These are phyloP conservation scores for Candoia aspera DNA, from an alignment of 2,113 vertebrate species.

Conservation along the genomic window DNA sequence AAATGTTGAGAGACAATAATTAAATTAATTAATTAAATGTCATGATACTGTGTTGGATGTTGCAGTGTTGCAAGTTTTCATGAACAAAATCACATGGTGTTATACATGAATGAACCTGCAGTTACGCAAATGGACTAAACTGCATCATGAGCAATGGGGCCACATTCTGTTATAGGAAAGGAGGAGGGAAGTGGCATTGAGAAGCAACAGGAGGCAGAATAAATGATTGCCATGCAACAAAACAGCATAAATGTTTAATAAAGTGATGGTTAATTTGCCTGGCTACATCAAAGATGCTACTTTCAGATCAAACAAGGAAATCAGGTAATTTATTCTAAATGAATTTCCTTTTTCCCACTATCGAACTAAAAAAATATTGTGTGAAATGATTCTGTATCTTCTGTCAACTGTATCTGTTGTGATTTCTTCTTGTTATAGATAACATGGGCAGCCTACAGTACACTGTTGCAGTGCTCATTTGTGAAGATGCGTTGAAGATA, in stretches of 20 bases:
- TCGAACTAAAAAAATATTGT: not conserved
- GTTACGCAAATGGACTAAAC: not conserved
- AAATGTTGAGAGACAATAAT: no score
- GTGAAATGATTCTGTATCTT: not conserved
- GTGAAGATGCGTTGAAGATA: not conserved
- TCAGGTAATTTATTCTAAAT: not conserved
- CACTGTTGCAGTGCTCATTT: not conserved
- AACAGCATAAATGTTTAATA: slow-evolving; percentile 11
- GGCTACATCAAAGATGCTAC: slow-evolving; percentile 3
- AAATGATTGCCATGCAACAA: not conserved
- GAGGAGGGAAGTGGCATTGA: not conserved
- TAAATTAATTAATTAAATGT: not conserved
- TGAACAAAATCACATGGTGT: not conserved
- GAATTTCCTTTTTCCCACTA: not conserved
- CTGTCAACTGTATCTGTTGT: not conserved
- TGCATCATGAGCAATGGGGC: not conserved
- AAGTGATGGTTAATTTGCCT: slow-evolving; percentile 10
- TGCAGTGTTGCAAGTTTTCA: not conserved
- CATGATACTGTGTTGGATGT: not conserved
- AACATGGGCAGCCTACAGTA: not conserved
- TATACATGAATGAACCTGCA: no score
- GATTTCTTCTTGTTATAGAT: not conserved
- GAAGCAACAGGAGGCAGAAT: not conserved
- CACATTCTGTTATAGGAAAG: not conserved
- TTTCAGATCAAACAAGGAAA: slow-evolving; percentile 5